Percentiles rank a stretch among this genome's conserved stretches.
Evolutionary conservation across 2,888 invertebrate species (phyloP).

Genomic region (Drosophila siamana): DNA sequence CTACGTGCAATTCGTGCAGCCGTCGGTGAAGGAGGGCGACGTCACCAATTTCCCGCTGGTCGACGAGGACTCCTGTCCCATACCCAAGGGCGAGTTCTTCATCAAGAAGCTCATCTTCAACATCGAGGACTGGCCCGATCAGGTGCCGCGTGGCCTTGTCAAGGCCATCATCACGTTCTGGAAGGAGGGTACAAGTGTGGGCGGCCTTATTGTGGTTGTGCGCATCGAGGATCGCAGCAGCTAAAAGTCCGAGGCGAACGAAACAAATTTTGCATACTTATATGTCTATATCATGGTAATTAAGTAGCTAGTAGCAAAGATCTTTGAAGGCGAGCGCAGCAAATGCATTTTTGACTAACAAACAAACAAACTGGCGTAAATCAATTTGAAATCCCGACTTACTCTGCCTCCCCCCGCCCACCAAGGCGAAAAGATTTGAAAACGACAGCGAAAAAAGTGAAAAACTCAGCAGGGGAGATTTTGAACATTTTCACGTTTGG

Average conservation of each 20-base stretch:
- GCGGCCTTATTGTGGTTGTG: slow-evolving; percentile 64
- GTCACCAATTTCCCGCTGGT: slow-evolving; percentile 75
- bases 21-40: slow-evolving; percentile 68
- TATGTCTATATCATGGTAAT: too few species aligned
- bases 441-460: slow-evolving; percentile 45
- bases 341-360: slow-evolving; percentile 19
- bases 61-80: slow-evolving; percentile 73
- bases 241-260: neutral
- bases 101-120: slow-evolving; percentile 69
- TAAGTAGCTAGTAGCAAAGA: slow-evolving; percentile 47
- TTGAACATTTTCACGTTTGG: slow-evolving; percentile 75
- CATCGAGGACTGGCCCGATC: slow-evolving; percentile 76
- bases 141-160: slow-evolving; percentile 75
- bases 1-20: slow-evolving; percentile 75
- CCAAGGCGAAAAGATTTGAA: slow-evolving; percentile 24
- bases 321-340: slow-evolving; percentile 55
- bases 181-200: slow-evolving; percentile 63
- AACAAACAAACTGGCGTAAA: slow-evolving; percentile 45
- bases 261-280: neutral
- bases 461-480: slow-evolving; percentile 80
- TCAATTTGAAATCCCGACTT: slow-evolving; percentile 49
- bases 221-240: slow-evolving; percentile 69
- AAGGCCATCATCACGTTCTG: slow-evolving; percentile 75
- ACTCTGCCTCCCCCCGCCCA: slow-evolving; percentile 6
- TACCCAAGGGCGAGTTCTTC: slow-evolving; percentile 75